A percentile compares a stretch with the other conserved stretches of the same genome.
phyloP scores from a whole-genome alignment of 2,797 vertebrate genomes.

The Chelon labrosus region DNA sequence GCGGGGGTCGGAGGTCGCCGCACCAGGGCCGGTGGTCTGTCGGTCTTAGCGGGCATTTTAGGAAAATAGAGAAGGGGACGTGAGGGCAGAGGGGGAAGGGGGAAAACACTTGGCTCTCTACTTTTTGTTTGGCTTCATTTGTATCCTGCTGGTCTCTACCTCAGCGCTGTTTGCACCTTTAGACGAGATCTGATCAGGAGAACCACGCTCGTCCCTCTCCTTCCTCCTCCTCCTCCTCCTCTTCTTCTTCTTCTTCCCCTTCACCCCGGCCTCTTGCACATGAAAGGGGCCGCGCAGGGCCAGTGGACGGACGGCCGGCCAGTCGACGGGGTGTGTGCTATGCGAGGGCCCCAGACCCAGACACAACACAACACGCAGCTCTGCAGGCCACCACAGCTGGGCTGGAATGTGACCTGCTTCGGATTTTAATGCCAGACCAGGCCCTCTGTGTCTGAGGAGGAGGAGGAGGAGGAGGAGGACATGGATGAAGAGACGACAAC shows the following conservation, averaged over 20 bases:
- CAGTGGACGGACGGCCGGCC: conserved; percentile 69
- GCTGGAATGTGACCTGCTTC: conserved; percentile 88
- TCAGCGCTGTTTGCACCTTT: background rate
- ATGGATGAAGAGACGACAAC: conserved; percentile 59
- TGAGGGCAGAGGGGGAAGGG: conserved; percentile 49
- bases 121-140: conserved; percentile 42
- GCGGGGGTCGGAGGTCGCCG: conserved; percentile 77
- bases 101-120: conserved; percentile 52
- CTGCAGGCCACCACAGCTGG: conserved; percentile 84
- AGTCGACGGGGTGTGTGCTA: conserved; percentile 80
- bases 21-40: conserved; percentile 60
- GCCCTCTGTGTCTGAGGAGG: conserved; percentile 48
- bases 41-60: conserved; percentile 59
- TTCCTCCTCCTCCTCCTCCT: conserved; percentile 8
- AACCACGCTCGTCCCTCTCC: conserved; percentile 39
- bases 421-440: conserved; percentile 76
- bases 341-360: conserved; percentile 86
- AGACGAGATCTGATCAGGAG: background rate
- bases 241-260: conserved; percentile 66
- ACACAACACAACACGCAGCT: conserved; percentile 87
- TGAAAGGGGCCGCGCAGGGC: conserved; percentile 79
- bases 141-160: conserved; percentile 25
- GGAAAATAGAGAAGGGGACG: conserved; percentile 42
- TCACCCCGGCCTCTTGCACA: conserved; percentile 79
- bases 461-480: conserved; percentile 66